Evolutionary conservation across 2,797 vertebrate species (phyloP), one percentile per base, ranked within the genome.

Genomic region (Heliangelus exortis): DNA sequence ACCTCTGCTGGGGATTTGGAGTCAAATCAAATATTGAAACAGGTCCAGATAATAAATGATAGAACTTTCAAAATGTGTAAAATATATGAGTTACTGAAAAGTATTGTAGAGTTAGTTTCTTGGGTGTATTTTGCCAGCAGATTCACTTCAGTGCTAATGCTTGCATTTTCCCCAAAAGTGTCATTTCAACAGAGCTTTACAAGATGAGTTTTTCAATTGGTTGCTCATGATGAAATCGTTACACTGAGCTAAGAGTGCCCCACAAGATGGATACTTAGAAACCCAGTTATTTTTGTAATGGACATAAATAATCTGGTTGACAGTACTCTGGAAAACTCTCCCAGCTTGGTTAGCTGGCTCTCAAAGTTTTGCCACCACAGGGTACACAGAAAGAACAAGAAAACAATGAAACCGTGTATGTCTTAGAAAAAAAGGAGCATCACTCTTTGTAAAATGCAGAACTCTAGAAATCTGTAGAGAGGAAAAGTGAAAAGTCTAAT

Each of bases 231-330:
- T 85, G 93, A 83, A 96, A 93, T 89, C 62, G 72, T 89, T 93
- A 84, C 53, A 74, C 54, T 80, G 92, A 90, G 82, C 80, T 93
- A 43, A 94, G 84, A 87, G 53, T 89, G 83, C 84, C 89, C 89
- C 84, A 94, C 92, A 95, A 51, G 92, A 94, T 54, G 89, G 87
- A 92, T 94, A 91, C 92, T 93, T 89, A 95, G 90, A 96, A 96
- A 94, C 36, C 21, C 92, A 55, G 94, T 95, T 96, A 96, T 96
- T 96, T 96, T 96, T 92, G 89, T 94, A 95, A 89, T 87, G 84
- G 90, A 85, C 81, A 75, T 96, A 96, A 95, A 96, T 96, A 89
- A 96, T 91, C 58, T 69, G 14, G 75, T 83, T 0, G 7, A 72
- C 95, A 89, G 84, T 34, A 12, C 65, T 80, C 84, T 92, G 94